Evolutionary conservation across 2,797 vertebrate genomes (phyloP), one percentile per base, ranked within the genome.

Genomic region (Phyllotis vaccarum): DNA sequence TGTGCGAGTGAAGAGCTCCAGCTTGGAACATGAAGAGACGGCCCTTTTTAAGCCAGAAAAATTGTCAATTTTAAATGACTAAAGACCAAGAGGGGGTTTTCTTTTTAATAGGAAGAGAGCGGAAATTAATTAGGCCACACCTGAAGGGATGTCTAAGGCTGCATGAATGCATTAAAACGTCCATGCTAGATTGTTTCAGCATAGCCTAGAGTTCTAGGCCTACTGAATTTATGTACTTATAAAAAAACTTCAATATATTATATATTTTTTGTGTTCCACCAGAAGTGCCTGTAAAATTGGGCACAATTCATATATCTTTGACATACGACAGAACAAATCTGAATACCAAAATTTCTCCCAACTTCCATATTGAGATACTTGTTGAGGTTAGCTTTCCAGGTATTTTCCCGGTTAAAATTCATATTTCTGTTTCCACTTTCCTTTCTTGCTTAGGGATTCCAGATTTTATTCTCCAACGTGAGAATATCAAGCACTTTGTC

Each of bases 401-500:
- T 91, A 72, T 4, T 93, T 91, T 91, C 92, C 76, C 80, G 91
- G 66, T 97, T 95, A 94, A 96, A 95, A 94, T 2, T 83, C 64
- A 2, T n/a, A 92, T 95, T 52, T 62, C 93, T 92, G 88, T 96
- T 87, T 93, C 95, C 60, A 86, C 76, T 37, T 29, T 46, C 49
- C 88, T 97, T 94, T 91, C 92, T 96, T 37, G 90, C 64, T 19
- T 62, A 74, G 90, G 78, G 79, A 91, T 58, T 90, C 66, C 68
- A 75, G 88, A 96, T 96, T 68, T 94, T 62, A 89, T 74, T 94
- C 94, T 88, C 96, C 78, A 95, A 52, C 58, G 92, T 94, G 86
- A 93, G 83, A 97, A 95, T 75, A 64, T n/a, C 86, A 31, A 89
- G 87, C 78, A 91, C 95, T 94, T 75, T 96, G 91, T 92, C 93